These are phyloP conservation scores for Euplexia lucipara DNA, from an alignment of 2,888 invertebrate species.

Conservation along the genomic window DNA sequence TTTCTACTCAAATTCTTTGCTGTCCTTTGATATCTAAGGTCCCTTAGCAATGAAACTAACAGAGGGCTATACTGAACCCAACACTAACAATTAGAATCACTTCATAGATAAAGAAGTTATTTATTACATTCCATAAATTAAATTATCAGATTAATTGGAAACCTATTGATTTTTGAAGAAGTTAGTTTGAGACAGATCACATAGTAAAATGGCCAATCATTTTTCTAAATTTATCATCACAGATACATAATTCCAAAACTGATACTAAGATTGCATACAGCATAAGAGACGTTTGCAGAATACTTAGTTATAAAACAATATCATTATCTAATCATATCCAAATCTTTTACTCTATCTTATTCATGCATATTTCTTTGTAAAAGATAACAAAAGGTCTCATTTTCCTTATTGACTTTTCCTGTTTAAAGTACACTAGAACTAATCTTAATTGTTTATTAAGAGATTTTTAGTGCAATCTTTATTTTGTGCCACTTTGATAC, in stretches of 20 bases:
- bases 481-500: too few species aligned
- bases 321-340: conserved; percentile 45
- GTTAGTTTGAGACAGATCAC: not conserved
- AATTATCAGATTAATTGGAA: too few species aligned
- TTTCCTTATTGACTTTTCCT: conserved; percentile 28
- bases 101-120: too few species aligned
- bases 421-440: not conserved
- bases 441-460: too few species aligned
- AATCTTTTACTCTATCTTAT: conserved; percentile 41
- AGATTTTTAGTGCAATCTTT: too few species aligned
- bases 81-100: too few species aligned
- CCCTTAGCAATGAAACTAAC: too few species aligned
- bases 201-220: conserved; percentile 6
- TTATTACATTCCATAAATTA: too few species aligned
- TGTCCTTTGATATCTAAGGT: too few species aligned
- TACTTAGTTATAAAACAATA: conserved; percentile 34
- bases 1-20: too few species aligned
- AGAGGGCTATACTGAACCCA: too few species aligned
- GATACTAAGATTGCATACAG: conserved; percentile 12
- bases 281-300: conserved; percentile 5
- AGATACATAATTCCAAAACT: conserved; percentile 25
- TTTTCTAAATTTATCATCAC: conserved; percentile 20
- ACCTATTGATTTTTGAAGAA: too few species aligned
- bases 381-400: conserved; percentile 22
- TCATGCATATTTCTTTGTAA: conserved; percentile 24